phyloP scores from a whole-genome alignment of 2,113 vertebrate species.

The Paraplagusia blochii region DNA sequence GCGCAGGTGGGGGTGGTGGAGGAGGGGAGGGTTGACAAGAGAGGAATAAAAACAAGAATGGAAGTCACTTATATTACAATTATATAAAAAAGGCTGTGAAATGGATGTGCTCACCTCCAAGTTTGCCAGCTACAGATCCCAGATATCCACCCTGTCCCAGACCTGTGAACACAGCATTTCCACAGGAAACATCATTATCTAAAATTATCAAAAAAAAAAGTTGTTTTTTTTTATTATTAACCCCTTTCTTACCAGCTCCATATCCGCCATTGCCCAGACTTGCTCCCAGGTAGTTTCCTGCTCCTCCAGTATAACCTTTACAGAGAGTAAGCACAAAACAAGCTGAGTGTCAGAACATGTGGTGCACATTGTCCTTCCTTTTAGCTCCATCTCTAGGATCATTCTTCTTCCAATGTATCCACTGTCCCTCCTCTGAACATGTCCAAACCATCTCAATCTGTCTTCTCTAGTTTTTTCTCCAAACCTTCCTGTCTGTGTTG shows the following conservation, averaged over 20 bases:
- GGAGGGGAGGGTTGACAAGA: neutral
- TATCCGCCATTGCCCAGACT: constrained; percentile 53
- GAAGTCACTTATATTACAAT: neutral
- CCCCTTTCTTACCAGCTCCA: constrained; percentile 58
- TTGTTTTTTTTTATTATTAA: neutral
- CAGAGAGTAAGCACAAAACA: constrained; percentile 23
- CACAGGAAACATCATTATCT: constrained; percentile 7
- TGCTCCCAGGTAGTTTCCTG: constrained; percentile 64
- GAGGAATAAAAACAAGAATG: neutral
- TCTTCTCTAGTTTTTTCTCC: too few relatives aligned
- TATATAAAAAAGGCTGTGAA: neutral
- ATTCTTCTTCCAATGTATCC: too few relatives aligned
- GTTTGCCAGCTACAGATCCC: constrained; percentile 60
- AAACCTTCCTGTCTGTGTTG: too few relatives aligned
- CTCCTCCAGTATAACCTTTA: constrained; percentile 62
- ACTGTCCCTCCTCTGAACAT: too few relatives aligned
- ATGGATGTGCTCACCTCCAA: constrained; percentile 29
- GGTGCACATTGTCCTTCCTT: neutral
- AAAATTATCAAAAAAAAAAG: neutral
- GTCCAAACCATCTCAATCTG: too few relatives aligned
- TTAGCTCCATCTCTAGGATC: too few relatives aligned
- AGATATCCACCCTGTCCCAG: constrained; percentile 58
- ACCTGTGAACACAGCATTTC: constrained; percentile 29
- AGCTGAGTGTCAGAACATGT: neutral
- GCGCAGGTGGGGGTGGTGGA: too few relatives aligned